phyloP scores from a whole-genome alignment of 2,888 invertebrate species.

The Parnassius glacialis region DNA sequence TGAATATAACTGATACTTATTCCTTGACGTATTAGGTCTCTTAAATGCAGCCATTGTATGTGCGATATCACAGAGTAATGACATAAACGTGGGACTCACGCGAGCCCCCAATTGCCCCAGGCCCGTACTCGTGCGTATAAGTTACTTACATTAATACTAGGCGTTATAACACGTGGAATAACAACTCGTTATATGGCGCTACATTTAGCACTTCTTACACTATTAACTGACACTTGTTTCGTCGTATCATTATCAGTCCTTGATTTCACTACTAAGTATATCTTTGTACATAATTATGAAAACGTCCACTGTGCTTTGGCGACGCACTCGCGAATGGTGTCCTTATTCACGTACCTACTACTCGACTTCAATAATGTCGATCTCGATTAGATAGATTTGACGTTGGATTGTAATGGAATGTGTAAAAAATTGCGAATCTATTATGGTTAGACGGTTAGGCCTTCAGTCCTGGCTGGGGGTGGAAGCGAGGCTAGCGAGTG shows the following conservation, averaged over 20 bases:
- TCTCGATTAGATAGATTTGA: constrained; percentile 17
- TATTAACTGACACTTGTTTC: constrained; percentile 53
- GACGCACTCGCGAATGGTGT: constrained; percentile 29
- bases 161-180: constrained; percentile 72
- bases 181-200: constrained; percentile 70
- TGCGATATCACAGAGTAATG: constrained; percentile 80
- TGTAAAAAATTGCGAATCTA: constrained; percentile 41
- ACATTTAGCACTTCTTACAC: constrained; percentile 62
- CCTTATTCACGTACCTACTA: constrained; percentile 26
- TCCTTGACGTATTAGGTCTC: constrained; percentile 40
- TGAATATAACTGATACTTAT: constrained; percentile 39
- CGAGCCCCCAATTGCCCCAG: constrained; percentile 76
- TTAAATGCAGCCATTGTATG: constrained; percentile 60
- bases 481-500: constrained; percentile 81
- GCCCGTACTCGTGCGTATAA: constrained; percentile 77
- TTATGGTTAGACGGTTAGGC: constrained; percentile 84
- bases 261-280: constrained; percentile 42
- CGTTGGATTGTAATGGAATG: constrained; percentile 50
- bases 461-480: constrained; percentile 85
- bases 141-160: constrained; percentile 74
- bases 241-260: constrained; percentile 51
- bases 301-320: constrained; percentile 42
- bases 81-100: constrained; percentile 72
- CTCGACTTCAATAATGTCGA: constrained; percentile 31
- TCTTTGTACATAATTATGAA: constrained; percentile 67